These are phyloP conservation scores for Scolanthus callimorphus DNA, from an alignment of 92 coral and sea anemone species.

Conservation along the genomic window DNA sequence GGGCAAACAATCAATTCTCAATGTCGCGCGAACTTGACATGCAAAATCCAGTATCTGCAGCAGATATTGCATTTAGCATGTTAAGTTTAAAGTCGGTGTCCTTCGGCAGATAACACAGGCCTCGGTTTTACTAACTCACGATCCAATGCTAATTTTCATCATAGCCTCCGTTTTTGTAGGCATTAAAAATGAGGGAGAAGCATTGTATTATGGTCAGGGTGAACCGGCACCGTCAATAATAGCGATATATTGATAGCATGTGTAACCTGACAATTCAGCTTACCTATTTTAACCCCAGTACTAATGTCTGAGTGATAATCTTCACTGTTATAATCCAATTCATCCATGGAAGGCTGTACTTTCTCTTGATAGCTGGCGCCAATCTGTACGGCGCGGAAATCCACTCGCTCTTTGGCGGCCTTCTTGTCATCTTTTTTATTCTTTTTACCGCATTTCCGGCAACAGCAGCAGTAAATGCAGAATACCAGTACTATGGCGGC, in stretches of 20 bases:
- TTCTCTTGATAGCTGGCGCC: constrained; percentile 95
- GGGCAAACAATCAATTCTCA: too few relatives aligned
- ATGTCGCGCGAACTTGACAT: too few relatives aligned
- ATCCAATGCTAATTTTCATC: background rate
- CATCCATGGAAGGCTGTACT: constrained; percentile 97
- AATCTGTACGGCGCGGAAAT: constrained; percentile 77
- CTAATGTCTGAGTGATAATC: constrained; percentile 83
- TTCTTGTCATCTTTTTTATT: constrained; percentile 77
- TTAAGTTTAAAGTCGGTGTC: too few relatives aligned
- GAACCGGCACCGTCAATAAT: background rate
- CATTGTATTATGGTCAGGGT: too few relatives aligned
- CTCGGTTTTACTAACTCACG: too few relatives aligned
- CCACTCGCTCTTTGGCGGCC: constrained; percentile 76
- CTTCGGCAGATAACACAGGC: too few relatives aligned
- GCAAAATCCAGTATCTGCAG: too few relatives aligned
- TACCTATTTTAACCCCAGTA: constrained; percentile 90
- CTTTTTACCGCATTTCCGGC: constrained; percentile 80
- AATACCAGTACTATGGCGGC: constrained; percentile 50
- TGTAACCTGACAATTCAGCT: background rate
- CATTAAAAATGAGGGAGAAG: too few relatives aligned
- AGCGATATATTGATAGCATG: background rate
- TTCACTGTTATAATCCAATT: constrained; percentile 95
- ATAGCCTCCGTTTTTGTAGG: too few relatives aligned
- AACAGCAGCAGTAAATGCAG: constrained; percentile 79
- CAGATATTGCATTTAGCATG: too few relatives aligned